Evolutionary conservation across 2,113 vertebrate species (phyloP).

Genomic region (Erythrolamprus reginae): DNA sequence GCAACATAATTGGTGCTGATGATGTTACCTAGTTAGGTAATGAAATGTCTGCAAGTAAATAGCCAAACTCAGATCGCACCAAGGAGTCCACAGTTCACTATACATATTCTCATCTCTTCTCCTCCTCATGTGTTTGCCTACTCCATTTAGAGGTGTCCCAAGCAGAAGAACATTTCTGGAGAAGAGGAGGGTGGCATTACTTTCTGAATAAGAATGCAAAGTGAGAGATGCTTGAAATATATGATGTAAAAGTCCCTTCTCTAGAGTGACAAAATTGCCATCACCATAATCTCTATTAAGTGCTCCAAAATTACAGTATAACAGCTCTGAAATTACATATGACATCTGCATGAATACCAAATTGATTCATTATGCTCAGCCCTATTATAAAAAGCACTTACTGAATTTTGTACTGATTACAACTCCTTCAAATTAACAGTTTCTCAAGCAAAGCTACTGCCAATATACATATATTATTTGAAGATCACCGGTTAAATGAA

Average conservation of each 20-base stretch:
- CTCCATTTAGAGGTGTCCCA: not conserved
- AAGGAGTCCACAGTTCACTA: not conserved
- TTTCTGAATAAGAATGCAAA: constrained; percentile 41
- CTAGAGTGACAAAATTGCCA: constrained; percentile 57
- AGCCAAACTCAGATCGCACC: not conserved
- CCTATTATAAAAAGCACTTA: constrained; percentile 65
- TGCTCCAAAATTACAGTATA: constrained; percentile 63
- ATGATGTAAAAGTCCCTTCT: constrained; percentile 56
- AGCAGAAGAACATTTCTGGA: not conserved
- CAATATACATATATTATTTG: constrained; percentile 52
- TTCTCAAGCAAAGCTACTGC: constrained; percentile 39
- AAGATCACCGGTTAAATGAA: constrained; percentile 51
- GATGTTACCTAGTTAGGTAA: not conserved
- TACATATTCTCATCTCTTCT: not conserved
- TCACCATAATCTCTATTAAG: constrained; percentile 67
- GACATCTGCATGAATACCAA: constrained; percentile 69
- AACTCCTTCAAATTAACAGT: constrained; percentile 64
- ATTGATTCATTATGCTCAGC: constrained; percentile 57
- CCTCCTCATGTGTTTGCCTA: not conserved
- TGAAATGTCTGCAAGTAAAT: not conserved
- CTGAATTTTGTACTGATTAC: constrained; percentile 67
- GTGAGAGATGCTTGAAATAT: constrained; percentile 46
- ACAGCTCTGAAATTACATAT: constrained; percentile 65
- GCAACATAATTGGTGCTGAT: not conserved
- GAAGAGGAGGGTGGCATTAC: not conserved